Evolutionary conservation across 1,140 invertebrate species (phyloP).

Genomic region (Drosophila pandora): DNA sequence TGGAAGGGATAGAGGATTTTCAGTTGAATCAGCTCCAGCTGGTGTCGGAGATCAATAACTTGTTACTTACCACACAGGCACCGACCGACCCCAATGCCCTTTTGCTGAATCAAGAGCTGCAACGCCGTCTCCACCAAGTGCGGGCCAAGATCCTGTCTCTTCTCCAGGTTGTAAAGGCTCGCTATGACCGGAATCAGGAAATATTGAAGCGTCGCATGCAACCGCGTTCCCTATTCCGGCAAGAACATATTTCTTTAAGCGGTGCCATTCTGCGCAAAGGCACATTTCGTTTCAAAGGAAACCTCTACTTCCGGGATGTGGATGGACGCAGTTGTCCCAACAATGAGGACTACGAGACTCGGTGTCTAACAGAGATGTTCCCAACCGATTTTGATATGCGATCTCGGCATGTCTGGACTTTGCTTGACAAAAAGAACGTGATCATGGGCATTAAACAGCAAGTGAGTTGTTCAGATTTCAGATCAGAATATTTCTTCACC

Average conservation of each 20-base stretch:
- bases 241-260: conserved; percentile 10
- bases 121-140: conserved; percentile 46
- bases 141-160: conserved; percentile 30
- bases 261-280: conserved; percentile 64
- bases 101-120: conserved; percentile 54
- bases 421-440: conserved; percentile 67
- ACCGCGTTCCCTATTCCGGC: conserved; percentile 9
- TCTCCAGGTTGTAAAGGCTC: conserved; percentile 40
- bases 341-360: conserved; percentile 72
- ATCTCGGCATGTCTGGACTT: conserved; percentile 63
- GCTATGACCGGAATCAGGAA: conserved; percentile 59
- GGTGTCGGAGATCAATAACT: conserved; percentile 34
- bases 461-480: conserved; percentile 26
- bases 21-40: conserved; percentile 27
- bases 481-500: not conserved
- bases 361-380: conserved; percentile 71
- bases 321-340: conserved; percentile 72
- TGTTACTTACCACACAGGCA: conserved; percentile 18
- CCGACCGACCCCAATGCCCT: conserved; percentile 40
- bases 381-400: conserved; percentile 75
- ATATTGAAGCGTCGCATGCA: conserved; percentile 50
- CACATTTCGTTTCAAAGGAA: conserved; percentile 73
- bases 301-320: conserved; percentile 73
- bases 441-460: conserved; percentile 77
- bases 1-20: conserved; percentile 34